phyloP scores from a whole-genome alignment of 2,888 invertebrate genomes.

The Cotesia congregata region DNA sequence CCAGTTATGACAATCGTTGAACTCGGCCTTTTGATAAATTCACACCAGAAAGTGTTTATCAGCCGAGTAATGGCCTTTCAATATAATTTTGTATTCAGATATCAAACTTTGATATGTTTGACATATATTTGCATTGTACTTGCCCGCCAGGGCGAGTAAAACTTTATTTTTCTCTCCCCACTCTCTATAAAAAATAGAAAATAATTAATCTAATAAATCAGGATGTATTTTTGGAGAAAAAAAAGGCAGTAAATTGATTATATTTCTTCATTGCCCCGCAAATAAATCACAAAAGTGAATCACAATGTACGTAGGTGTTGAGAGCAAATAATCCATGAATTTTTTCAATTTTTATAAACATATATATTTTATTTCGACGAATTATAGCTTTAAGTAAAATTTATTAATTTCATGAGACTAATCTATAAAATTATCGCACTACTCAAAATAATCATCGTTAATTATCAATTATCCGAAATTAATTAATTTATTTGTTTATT shows the following conservation, averaged over 20 bases:
- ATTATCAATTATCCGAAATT: too few relatives aligned
- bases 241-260: not conserved
- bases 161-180: too few relatives aligned
- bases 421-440: too few relatives aligned
- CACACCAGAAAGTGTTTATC: not conserved
- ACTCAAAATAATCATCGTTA: too few relatives aligned
- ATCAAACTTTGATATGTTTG: not conserved
- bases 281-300: not conserved
- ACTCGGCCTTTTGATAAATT: not conserved
- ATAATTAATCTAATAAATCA: not conserved
- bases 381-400: not conserved
- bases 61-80: not conserved
- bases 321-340: not conserved
- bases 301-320: not conserved
- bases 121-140: not conserved
- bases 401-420: too few relatives aligned
- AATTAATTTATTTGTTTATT: too few relatives aligned
- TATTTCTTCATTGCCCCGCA: not conserved
- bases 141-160: too few relatives aligned
- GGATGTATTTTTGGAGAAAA: not conserved
- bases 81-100: not conserved
- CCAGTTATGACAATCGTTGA: not conserved
- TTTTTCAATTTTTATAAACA: not conserved
- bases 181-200: not conserved
- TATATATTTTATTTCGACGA: not conserved